Evolutionary conservation across 2,797 vertebrate species (phyloP).

Genomic region (Sandelia bainsii): DNA sequence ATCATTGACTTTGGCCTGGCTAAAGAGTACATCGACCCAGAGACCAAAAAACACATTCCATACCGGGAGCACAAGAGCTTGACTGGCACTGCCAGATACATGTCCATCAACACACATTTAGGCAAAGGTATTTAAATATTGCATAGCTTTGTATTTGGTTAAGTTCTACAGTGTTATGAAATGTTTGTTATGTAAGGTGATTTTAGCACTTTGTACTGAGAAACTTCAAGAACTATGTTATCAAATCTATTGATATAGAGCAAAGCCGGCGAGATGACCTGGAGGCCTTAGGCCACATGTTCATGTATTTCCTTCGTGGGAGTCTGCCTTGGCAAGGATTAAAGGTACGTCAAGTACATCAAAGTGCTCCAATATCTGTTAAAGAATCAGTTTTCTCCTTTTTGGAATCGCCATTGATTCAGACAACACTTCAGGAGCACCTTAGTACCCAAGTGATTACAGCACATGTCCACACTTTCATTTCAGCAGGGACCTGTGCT

Average conservation of each 20-base stretch:
- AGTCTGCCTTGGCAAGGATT: conserved; percentile 99
- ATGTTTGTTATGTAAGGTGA: neutral
- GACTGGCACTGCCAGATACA: conserved; percentile 97
- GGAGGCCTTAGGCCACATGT: conserved; percentile 99
- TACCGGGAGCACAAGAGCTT: conserved; percentile 99
- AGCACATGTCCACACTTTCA: neutral
- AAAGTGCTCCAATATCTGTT: conserved; percentile 2
- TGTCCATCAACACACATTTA: conserved; percentile 99
- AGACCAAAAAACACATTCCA: conserved; percentile 99
- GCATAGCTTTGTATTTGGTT: neutral
- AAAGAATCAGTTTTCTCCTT: neutral
- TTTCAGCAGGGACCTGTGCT: neutral
- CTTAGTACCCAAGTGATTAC: neutral
- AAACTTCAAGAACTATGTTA: neutral
- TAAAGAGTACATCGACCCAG: conserved; percentile 98
- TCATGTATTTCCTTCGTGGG: conserved; percentile 99
- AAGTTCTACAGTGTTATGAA: neutral
- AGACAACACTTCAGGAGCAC: neutral
- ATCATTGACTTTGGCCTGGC: conserved; percentile 99
- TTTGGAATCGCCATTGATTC: neutral
- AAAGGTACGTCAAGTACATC: conserved; percentile 85
- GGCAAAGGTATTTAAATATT: conserved; percentile 90
- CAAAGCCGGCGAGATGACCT: conserved; percentile 98
- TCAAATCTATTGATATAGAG: conserved; percentile 82
- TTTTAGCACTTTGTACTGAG: neutral